phyloP scores from a whole-genome alignment of 2,797 vertebrate genomes.

The Octomys mimax region DNA sequence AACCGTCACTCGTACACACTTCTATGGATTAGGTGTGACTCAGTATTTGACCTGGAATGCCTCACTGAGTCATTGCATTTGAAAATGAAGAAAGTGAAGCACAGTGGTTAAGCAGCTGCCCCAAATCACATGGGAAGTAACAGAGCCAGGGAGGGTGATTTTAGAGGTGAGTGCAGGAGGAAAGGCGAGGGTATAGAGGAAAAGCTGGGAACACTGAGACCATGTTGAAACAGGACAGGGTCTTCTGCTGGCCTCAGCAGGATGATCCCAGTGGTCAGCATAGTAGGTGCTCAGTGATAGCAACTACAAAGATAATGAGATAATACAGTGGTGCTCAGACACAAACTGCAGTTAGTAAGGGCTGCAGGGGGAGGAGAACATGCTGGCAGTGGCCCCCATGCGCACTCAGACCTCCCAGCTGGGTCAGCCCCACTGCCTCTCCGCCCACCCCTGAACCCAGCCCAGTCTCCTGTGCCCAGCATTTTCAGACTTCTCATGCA shows the following conservation, averaged over 20 bases:
- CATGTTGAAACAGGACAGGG: not conserved
- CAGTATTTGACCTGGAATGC: not conserved
- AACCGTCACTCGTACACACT: not conserved
- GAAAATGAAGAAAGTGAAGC: not conserved
- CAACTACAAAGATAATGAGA: not conserved
- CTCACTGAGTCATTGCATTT: not conserved
- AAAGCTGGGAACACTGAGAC: not conserved
- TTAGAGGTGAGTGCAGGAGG: not conserved
- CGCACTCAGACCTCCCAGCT: not conserved
- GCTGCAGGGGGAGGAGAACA: no score
- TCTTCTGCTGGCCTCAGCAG: not conserved
- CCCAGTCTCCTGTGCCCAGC: not conserved
- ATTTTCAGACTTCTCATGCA: conserved; percentile 39
- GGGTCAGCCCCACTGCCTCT: not conserved
- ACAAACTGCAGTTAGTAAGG: not conserved
- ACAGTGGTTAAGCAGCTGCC: not conserved
- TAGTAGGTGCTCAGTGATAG: not conserved
- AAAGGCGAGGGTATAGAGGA: not conserved
- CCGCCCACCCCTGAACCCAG: not conserved
- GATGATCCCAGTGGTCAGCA: not conserved
- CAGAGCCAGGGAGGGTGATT: not conserved
- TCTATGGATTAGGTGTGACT: not conserved
- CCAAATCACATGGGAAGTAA: not conserved
- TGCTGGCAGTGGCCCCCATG: not conserved
- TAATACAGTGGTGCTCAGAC: not conserved